Base-by-base conservation (phyloP, 2,888 invertebrate species). In the Thera obeliscata region DNA sequence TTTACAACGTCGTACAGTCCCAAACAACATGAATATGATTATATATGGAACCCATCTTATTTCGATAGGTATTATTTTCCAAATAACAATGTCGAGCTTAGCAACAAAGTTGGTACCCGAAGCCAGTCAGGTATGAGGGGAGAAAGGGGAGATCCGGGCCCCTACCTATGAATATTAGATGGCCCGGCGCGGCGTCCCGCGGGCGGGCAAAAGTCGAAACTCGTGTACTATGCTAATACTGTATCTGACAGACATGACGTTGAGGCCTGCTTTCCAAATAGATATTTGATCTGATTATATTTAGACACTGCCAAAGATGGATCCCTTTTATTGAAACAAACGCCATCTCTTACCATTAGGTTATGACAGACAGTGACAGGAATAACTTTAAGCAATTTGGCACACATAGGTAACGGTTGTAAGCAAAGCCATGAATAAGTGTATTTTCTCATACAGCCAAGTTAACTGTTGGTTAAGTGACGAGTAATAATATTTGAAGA, bases 131-230 rank as follows among this genome's bases (percentile, higher is more conserved):
- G 70, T 68, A 66, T 36, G 43, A 63, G 57, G 7, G 11, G 59
- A 54, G 8, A 8, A 60, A 56, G 61, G 61, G 80, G 78, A 76
- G 76, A 70, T 22, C 64, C 64, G 65, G 76, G 75, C 80, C 85
- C 83, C 78, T 68, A 71, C 73, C 78, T 80, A 90, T 91, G 91
- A 90, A 91, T 91, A 89, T 89, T 90, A 87, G 85, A 91, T 90
- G 78, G 62, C 76, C 74, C 60, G 60, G 60, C 75, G 73, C 60
- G 60, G 60, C 75, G 73, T 62, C 69, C 66, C 66, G 56, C 60
- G 69, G 65, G 59, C 79, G 74, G 78, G 78, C 81, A 69, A 35
- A 67, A 83, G 79, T 79, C 77, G 75, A 69, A 79, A 80, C 77
- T 80, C 81, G 73, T 83, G 82, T 84, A 74, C 75, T 79, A 84